Evolutionary conservation across 2,113 vertebrate genomes (phyloP), one percentile per base, ranked within the genome.

Genomic region (Zootoca vivipara): DNA sequence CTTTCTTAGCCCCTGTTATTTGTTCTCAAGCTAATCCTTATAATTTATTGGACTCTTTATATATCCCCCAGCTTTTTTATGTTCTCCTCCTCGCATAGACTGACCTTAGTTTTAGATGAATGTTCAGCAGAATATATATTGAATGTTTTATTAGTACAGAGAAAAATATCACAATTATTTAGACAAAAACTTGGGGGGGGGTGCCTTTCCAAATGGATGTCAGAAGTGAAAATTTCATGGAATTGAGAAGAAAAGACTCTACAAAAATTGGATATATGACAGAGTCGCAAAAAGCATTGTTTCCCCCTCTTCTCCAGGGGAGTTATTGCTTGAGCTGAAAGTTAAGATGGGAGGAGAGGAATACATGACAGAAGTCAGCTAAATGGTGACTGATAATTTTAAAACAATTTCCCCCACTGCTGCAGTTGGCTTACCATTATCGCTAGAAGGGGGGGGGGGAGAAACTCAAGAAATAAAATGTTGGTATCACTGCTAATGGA

Each of bases 1-100:
- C 90, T 93, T 94, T 92, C 94, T 95, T 93, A 91, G 85, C 42
- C 75, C 82, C 91, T 92, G 81, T 93, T 96, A 94, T 94, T 96
- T 94, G 89, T 93, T 95, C 88, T 78, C 78, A 15, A 75, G 73
- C 26, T 94, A 95, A 95, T 94, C 73, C 65, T 77, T 87, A 87
- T 87, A 93, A 96, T 94, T 95, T 86, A 78, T 91, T 94, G 90
- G 40, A 89, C 90, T 91, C 81, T 85, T 84, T 87, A 40, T 93
- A 62, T 82, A 46, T 91, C 79, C 16, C 56, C 20, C 20, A 40
- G 35, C n/a, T 78, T 83, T 88, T 67, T 92, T 33, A 0, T 89
- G 5, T 92, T 85, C 20, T 35, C 16, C 35, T 87, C 64, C 58
- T 89, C 89, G 83, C 64, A 82, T 20, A 92, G 84, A 77, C 67